Evolutionary conservation across 2,888 invertebrate species (phyloP), one percentile per base, ranked within the genome.

Genomic region (Phorcus lineatus): DNA sequence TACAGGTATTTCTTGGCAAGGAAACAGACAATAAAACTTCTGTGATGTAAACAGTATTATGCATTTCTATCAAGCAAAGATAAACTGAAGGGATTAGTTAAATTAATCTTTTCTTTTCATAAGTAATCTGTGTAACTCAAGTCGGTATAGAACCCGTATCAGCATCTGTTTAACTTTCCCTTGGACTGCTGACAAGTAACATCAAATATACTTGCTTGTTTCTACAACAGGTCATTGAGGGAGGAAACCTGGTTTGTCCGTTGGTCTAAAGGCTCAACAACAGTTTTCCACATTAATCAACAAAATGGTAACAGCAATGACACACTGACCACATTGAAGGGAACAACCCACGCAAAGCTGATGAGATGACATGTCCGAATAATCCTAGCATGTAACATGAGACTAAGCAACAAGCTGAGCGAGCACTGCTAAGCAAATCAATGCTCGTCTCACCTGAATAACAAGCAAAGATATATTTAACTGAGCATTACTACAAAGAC

Each of bases 31-130:
- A 70, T 70, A 36, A 70, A 70, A 70, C n/a, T 70, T 70, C 36
- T 28, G 40, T 70, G 62, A 62, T 31, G 70, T 70, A 70, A 36
- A 70, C 70, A 70, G 70, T 70, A 70, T 70, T 70, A 70, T 70
- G 70, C 70, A 70, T 40, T 36, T 70, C 19, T 36, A 70, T 70
- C 70, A 70, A 36, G 70, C 40, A 36, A 36, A 31, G 31, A 19
- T 36, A 24, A 24, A 62, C 28, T 24, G 28, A 62, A 62, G 13
- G 47, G 13, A 47, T 47, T 11, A 47, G 47, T 47, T 11, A 47
- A 47, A 11, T 47, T 6, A 1, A 36, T 13, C 6, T 47, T 47
- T 47, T 47, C 47, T 47, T 47, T 47, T 11, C 47, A 47, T 13
- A 47, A 47, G 47, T 47, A 47, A 47, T 11, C 47, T 47, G 47